Conservation (phyloP, 2,113 vertebrate genomes). For the Carassius auratus region DNA sequence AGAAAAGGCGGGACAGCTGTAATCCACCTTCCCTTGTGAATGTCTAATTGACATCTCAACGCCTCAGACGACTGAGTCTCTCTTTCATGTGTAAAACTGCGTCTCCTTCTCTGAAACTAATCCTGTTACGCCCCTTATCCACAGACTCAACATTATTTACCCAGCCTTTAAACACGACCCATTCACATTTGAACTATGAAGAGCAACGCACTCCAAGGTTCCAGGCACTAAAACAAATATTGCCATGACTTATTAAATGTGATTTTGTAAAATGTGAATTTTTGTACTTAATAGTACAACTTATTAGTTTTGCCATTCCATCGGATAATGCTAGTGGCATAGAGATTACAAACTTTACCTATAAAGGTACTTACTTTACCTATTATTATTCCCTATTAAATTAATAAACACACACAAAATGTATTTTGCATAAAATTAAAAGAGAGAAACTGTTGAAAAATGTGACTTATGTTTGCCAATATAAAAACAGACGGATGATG, state of each 20-base stretch:
- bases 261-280: too few species aligned
- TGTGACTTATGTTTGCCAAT: too few species aligned
- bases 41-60: constrained; percentile 17
- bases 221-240: not conserved
- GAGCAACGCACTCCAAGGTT: not conserved
- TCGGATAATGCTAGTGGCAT: too few species aligned
- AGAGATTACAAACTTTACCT: too few species aligned
- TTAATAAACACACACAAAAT: too few species aligned
- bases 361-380: too few species aligned
- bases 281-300: too few species aligned
- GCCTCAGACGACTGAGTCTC: constrained; percentile 1
- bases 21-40: constrained; percentile 21
- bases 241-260: not conserved
- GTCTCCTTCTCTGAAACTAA: constrained; percentile 20
- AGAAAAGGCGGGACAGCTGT: not conserved
- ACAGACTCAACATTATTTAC: not conserved
- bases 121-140: constrained; percentile 23
- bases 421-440: too few species aligned
- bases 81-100: constrained; percentile 23
- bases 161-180: not conserved
- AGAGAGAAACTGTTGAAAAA: too few species aligned
- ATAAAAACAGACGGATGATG: too few species aligned
- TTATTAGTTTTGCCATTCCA: too few species aligned
- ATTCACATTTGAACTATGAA: not conserved
- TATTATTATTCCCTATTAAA: too few species aligned